Percentiles rank a stretch among this genome's conserved stretches.
Evolutionary conservation across 2,113 vertebrate species (phyloP).

Genomic region (Poecile atricapillus): DNA sequence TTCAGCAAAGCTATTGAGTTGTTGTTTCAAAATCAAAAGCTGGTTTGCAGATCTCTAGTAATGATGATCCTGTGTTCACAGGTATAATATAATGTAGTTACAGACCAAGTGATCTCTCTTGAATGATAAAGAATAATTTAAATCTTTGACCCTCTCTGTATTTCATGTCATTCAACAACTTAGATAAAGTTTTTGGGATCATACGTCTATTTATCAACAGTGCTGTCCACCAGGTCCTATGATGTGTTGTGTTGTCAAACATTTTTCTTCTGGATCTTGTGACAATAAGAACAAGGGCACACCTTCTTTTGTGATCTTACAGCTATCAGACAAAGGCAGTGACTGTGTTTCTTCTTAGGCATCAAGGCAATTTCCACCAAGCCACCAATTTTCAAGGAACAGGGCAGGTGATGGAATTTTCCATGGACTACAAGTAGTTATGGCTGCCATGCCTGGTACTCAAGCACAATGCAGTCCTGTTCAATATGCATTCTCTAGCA

Average conservation of each 20-base stretch:
- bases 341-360: not conserved
- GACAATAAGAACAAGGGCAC: not conserved
- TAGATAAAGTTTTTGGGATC: not conserved
- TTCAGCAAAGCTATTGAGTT: not conserved
- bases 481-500: not conserved
- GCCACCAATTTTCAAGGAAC: not conserved
- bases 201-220: not conserved
- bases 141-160: not conserved
- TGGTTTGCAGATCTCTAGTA: not conserved
- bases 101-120: accelerated
- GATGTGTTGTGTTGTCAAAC: not conserved
- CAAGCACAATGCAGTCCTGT: not conserved
- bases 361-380: not conserved
- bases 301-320: not conserved
- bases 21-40: not conserved
- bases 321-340: not conserved
- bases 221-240: not conserved
- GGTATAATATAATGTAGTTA: not conserved
- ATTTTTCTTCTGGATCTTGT: not conserved
- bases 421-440: not conserved
- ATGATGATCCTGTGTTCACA: not conserved
- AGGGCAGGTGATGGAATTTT: not conserved
- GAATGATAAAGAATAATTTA: not conserved
- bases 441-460: not conserved
- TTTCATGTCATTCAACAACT: not conserved